These are phyloP conservation scores for Enteromius argenteus DNA, from an alignment of 2,797 vertebrate genomes.

Conservation along the genomic window DNA sequence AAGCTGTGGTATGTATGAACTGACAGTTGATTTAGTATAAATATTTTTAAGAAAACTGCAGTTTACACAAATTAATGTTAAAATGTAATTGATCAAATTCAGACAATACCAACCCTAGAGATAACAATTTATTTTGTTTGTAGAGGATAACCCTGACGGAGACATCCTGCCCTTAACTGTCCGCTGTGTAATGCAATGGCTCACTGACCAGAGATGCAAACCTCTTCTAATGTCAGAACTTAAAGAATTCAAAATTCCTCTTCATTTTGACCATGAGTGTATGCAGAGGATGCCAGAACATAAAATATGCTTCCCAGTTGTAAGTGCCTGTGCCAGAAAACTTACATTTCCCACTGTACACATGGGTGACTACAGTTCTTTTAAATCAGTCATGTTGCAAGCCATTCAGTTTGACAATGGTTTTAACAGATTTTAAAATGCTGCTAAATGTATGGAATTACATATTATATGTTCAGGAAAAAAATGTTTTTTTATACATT, in stretches of 20 bases:
- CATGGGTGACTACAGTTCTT: neutral
- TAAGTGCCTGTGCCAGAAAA: constrained; percentile 31
- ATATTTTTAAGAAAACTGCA: neutral
- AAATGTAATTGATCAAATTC: no score
- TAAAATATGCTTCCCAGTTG: constrained; percentile 27
- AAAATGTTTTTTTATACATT: no score
- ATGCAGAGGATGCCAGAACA: constrained; percentile 26
- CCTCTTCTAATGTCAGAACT: constrained; percentile 30
- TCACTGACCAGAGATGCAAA: constrained; percentile 36
- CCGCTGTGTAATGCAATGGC: constrained; percentile 36
- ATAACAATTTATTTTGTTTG: neutral
- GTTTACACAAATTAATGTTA: no score
- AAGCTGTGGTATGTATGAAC: neutral
- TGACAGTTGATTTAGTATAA: neutral
- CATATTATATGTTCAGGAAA: no score
- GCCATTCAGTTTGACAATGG: neutral
- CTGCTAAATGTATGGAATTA: neutral
- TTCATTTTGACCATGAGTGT: constrained; percentile 22
- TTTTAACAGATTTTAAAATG: constrained; percentile 1
- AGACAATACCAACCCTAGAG: no score
- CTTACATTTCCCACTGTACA: neutral
- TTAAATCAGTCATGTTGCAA: neutral
- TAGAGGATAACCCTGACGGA: neutral
- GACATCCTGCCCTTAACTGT: constrained; percentile 22
- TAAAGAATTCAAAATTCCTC: neutral